phyloP scores from a whole-genome alignment of 2,797 vertebrate genomes.

The Sardinella longiceps region DNA sequence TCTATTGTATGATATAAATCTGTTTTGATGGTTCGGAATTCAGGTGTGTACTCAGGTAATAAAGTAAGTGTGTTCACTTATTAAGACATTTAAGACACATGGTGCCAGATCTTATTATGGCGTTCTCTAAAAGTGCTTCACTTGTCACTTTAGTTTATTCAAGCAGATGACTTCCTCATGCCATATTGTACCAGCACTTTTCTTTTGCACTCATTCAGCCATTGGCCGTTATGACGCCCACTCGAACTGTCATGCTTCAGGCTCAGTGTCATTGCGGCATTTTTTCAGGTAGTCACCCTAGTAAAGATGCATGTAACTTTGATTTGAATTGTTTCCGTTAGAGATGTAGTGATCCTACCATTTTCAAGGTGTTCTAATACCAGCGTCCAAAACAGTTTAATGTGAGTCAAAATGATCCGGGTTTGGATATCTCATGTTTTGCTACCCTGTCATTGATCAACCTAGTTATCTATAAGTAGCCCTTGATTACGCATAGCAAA shows the following conservation, averaged over 20 bases:
- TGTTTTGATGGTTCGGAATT: neutral
- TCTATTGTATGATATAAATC: neutral
- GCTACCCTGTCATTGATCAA: too few species aligned
- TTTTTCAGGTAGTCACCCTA: neutral
- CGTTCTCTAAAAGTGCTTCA: neutral
- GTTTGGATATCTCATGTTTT: too few species aligned
- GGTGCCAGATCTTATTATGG: neutral
- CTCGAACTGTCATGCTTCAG: neutral
- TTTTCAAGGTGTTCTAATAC: too few species aligned
- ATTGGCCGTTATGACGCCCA: neutral
- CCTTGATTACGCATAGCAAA: too few species aligned
- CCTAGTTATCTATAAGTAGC: too few species aligned
- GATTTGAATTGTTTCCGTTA: neutral
- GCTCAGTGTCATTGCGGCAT: neutral
- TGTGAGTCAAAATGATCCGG: too few species aligned
- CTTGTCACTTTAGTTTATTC: neutral
- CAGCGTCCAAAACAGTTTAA: too few species aligned
- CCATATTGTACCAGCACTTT: neutral
- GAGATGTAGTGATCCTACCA: too few species aligned
- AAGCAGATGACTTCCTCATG: constrained; percentile 2
- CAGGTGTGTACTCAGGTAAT: constrained; percentile 38
- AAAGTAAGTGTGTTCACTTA: constrained; percentile 33
- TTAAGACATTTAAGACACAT: constrained; percentile 1
- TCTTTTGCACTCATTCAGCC: neutral
- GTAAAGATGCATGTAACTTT: neutral